Conservation (phyloP, 2,113 vertebrate genomes). For the Xyrauchen texanus region DNA sequence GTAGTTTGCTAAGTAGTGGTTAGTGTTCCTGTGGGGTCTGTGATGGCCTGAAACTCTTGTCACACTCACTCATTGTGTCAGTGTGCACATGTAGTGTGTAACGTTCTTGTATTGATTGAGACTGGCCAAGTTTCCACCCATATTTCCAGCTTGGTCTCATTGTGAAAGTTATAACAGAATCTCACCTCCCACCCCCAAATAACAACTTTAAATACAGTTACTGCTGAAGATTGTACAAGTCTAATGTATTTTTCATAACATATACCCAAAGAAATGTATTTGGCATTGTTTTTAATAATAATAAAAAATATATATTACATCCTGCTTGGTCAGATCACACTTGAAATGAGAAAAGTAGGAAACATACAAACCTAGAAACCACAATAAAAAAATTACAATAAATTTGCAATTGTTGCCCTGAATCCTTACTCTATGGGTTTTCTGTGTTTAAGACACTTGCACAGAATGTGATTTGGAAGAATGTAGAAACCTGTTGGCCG, state of each 20-base stretch:
- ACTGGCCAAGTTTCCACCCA: not conserved
- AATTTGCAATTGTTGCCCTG: too few relatives aligned
- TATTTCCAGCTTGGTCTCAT: not conserved
- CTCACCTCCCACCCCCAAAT: not conserved
- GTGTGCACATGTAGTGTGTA: not conserved
- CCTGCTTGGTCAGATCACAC: not conserved
- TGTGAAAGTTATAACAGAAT: not conserved
- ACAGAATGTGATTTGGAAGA: not conserved
- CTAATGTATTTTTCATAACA: not conserved
- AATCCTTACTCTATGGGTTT: too few relatives aligned
- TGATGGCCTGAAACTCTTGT: not conserved
- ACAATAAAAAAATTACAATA: not conserved
- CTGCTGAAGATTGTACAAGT: not conserved
- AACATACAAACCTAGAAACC: not conserved
- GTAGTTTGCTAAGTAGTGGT: not conserved
- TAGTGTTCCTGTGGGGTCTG: not conserved
- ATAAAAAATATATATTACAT: not conserved
- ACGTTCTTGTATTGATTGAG: too few relatives aligned
- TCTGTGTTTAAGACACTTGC: too few relatives aligned
- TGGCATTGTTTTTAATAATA: not conserved
- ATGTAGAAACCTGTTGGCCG: conserved; percentile 70
- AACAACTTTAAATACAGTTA: not conserved
- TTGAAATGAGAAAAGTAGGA: not conserved
- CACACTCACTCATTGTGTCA: not conserved
- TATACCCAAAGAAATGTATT: not conserved